Evolutionary conservation across 2,797 vertebrate genomes (phyloP).

Genomic region (Microctenopoma stevenorrisi): DNA sequence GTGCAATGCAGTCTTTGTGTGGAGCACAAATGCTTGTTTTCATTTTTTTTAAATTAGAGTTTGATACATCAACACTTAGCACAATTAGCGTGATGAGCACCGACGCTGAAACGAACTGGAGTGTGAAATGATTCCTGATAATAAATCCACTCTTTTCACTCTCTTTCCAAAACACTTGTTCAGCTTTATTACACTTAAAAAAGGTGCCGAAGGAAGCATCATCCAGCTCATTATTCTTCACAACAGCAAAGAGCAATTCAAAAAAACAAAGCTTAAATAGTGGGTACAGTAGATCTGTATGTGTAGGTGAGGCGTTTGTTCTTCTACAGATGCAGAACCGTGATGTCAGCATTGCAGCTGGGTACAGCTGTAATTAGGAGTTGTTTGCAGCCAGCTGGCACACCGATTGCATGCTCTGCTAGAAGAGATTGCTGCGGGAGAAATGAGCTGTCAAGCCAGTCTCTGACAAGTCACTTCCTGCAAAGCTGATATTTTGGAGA

Average conservation of each 20-base stretch:
- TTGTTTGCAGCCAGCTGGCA: conserved; percentile 60
- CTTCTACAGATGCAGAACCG: conserved; percentile 12
- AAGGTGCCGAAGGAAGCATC: neutral
- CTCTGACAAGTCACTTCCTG: conserved; percentile 50
- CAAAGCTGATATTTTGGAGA: conserved; percentile 7
- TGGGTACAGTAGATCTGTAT: conserved; percentile 5
- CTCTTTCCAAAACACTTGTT: conserved; percentile 16
- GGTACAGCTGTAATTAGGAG: conserved; percentile 67
- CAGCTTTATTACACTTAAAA: neutral
- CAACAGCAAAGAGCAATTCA: neutral
- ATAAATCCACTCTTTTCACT: conserved; percentile 9
- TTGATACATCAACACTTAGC: conserved; percentile 20
- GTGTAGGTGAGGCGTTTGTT: conserved; percentile 17
- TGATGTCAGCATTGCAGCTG: conserved; percentile 31
- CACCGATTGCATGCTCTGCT: conserved; percentile 17
- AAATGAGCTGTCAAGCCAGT: conserved; percentile 58
- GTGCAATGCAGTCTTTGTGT: neutral
- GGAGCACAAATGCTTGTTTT: conserved; percentile 1
- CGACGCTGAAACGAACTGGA: conserved; percentile 15
- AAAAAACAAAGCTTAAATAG: conserved; percentile 1
- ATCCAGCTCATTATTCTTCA: neutral
- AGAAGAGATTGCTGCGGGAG: conserved; percentile 53
- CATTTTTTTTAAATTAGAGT: neutral
- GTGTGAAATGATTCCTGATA: conserved; percentile 24
- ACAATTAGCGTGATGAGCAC: conserved; percentile 13